Evolutionary conservation across 2,888 invertebrate species (phyloP).

Genomic region (Dasysyrphus albostriatus): DNA sequence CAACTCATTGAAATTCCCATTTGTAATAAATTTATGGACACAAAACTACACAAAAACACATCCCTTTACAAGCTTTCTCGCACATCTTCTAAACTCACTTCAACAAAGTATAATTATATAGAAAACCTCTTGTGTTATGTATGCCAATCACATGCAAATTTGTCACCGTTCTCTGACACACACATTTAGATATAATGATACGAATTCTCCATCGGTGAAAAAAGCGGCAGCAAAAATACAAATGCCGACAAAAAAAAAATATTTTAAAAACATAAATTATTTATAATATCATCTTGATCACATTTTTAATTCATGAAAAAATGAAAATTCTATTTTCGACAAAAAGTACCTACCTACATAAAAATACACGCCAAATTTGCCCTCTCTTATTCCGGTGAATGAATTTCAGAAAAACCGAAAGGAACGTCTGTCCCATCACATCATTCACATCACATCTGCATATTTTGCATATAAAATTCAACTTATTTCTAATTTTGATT

Average conservation of each 20-base stretch:
- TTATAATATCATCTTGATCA: constrained; percentile 32
- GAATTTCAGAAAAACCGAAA: background rate
- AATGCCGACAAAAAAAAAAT: background rate
- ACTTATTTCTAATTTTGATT: background rate
- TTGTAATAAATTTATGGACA: background rate
- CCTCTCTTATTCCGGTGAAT: constrained; percentile 3
- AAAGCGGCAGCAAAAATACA: background rate
- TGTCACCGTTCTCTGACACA: constrained; percentile 62
- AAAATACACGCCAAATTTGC: background rate
- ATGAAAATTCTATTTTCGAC: constrained; percentile 60
- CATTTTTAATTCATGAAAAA: constrained; percentile 69
- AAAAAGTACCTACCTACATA: background rate
- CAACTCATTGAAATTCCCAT: background rate
- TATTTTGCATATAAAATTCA: constrained; percentile 1
- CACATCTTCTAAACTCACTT: constrained; percentile 1
- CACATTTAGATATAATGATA: constrained; percentile 37
- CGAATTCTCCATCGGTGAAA: constrained; percentile 43
- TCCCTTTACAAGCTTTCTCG: background rate
- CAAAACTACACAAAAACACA: background rate
- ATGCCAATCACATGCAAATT: constrained; percentile 67
- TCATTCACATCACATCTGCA: background rate
- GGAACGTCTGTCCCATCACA: background rate
- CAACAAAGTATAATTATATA: constrained; percentile 7
- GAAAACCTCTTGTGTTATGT: constrained; percentile 1
- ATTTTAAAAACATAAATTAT: constrained; percentile 42